Evolutionary conservation across 2,113 vertebrate species (phyloP).

Genomic region (Agapornis roseicollis): DNA sequence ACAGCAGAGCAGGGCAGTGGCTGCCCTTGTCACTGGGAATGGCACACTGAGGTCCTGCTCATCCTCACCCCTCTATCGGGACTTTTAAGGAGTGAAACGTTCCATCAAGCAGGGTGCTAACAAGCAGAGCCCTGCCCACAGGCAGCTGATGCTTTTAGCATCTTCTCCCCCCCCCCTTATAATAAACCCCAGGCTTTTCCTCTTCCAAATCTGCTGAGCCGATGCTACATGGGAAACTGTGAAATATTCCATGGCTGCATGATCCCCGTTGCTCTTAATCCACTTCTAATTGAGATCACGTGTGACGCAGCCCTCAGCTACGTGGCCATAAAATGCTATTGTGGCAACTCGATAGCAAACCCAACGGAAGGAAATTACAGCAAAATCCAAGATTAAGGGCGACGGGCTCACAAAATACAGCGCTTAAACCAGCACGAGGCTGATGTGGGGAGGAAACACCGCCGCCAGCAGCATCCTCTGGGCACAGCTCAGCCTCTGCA

Average conservation of each 20-base stretch:
- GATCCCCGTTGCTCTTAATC: constrained; percentile 6
- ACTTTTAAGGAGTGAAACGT: not conserved
- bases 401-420: not conserved
- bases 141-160: not conserved
- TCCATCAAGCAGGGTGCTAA: not conserved
- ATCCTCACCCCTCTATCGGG: not conserved
- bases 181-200: constrained; percentile 15
- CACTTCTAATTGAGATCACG: constrained; percentile 7
- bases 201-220: not conserved
- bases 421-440: not conserved
- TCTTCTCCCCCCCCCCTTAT: not conserved
- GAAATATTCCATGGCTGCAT: not conserved
- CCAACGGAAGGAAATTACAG: constrained; percentile 1
- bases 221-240: not conserved
- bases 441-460: not conserved
- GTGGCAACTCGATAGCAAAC: constrained; percentile 6
- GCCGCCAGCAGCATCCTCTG: not conserved
- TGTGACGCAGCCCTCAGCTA: not conserved
- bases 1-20: accelerated
- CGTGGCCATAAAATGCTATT: not conserved
- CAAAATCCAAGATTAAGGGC: constrained; percentile 13
- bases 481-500: not conserved
- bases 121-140: not conserved
- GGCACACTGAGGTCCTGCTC: accelerated
- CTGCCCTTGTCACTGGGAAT: not conserved